Evolutionary conservation across 2,113 vertebrate species (phyloP).

Genomic region (Empidonax traillii): DNA sequence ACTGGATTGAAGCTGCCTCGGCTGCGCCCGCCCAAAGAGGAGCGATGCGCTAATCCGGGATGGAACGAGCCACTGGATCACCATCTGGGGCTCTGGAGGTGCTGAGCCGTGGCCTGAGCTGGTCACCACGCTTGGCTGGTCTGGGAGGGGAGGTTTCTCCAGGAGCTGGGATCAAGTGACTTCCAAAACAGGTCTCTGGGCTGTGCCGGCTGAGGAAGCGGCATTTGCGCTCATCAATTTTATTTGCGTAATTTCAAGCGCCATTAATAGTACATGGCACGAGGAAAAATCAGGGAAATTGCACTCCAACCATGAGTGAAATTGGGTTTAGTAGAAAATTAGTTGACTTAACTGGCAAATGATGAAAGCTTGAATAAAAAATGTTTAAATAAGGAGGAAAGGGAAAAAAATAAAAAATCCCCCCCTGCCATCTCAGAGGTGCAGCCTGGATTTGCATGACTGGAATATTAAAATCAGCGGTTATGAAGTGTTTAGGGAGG

Average conservation of each 20-base stretch:
- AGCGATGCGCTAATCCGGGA: neutral
- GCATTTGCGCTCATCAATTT: conserved; percentile 54
- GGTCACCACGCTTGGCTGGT: neutral
- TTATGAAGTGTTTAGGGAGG: neutral
- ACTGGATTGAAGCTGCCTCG: neutral
- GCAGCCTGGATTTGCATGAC: conserved; percentile 13
- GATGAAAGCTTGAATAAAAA: conserved; percentile 66
- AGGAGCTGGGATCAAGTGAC: neutral
- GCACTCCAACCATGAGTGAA: conserved; percentile 77
- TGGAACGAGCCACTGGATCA: neutral
- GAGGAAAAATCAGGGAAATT: conserved; percentile 65
- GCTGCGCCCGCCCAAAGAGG: neutral
- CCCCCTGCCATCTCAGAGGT: neutral
- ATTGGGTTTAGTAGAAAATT: conserved; percentile 78
- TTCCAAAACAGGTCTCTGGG: neutral
- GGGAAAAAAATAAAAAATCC: neutral
- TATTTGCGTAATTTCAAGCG: conserved; percentile 75
- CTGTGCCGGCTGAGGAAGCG: neutral
- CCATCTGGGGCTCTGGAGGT: neutral
- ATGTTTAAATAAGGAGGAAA: conserved; percentile 50
- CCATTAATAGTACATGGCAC: conserved; percentile 73
- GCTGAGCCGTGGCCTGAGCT: neutral
- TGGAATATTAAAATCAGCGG: conserved; percentile 18
- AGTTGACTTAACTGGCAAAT: conserved; percentile 78
- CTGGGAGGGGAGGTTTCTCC: neutral